Conservation (phyloP, 2,113 vertebrate genomes). For the Acanthochromis polyacanthus region DNA sequence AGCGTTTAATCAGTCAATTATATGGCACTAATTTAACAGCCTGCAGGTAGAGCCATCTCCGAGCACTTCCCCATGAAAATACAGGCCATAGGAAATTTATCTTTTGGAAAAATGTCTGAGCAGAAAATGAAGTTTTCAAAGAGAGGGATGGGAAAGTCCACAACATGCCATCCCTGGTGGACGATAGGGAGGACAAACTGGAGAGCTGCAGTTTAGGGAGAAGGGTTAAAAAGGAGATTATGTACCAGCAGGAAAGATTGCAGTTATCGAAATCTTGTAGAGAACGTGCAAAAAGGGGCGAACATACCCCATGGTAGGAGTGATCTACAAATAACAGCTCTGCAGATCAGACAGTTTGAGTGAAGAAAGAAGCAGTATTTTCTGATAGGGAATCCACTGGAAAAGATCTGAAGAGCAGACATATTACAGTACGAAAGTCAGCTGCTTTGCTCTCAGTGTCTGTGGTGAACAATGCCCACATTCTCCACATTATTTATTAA, state of each 20-base stretch:
- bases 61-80: conserved; percentile 77
- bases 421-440: not conserved
- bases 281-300: conserved; percentile 10
- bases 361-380: not conserved
- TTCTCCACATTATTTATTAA: conserved; percentile 38
- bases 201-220: conserved; percentile 11
- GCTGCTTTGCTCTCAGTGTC: conserved; percentile 76
- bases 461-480: not conserved
- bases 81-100: conserved; percentile 81
- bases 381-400: conserved; percentile 24
- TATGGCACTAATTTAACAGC: conserved; percentile 83
- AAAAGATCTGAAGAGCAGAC: conserved; percentile 11
- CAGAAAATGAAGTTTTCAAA: conserved; percentile 80
- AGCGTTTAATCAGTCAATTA: conserved; percentile 86
- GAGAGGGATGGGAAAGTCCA: conserved; percentile 66
- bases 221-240: conserved; percentile 57
- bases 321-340: conserved; percentile 54
- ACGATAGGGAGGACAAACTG: conserved; percentile 61
- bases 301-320: conserved; percentile 49
- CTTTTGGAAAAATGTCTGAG: conserved; percentile 81
- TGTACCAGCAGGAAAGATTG: conserved; percentile 15
- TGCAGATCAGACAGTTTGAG: conserved; percentile 26
- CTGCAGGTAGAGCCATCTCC: conserved; percentile 76
- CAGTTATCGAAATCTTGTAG: conserved; percentile 35
- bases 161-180: conserved; percentile 57